Base-by-base conservation (phyloP, 1,140 invertebrate genomes). In the Brachionus angularis region DNA sequence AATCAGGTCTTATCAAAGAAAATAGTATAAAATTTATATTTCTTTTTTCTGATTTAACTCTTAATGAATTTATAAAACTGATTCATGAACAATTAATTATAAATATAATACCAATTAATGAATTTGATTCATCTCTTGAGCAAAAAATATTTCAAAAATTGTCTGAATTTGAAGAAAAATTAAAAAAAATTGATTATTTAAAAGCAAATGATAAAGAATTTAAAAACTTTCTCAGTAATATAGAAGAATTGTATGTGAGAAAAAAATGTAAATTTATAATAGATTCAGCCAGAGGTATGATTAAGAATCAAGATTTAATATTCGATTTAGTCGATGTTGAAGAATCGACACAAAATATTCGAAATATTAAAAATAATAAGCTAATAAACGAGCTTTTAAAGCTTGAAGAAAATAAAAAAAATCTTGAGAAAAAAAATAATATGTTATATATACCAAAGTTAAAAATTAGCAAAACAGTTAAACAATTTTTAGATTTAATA, bases 201-300 rank as follows among this genome's bases (percentile, higher is more conserved):
- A 47, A 33, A 3, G 39, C 23, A 47, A 3, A 23, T 34, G 36
- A 47, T 29, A 18, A 50, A 8, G 12, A 18, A 34, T 8, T 18
- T 8, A 33, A 21, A 36, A 14, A 34, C n/a, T 16, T 16, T 47
- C 12, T 46, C 18, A 18, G 27, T 29, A 27, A 14, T 47, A 18
- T 67, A 21, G 62, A 67, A 47, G 62, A 67, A 46, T 33, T 67
- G n/a, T 67, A 67, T 67, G 62, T 47, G 5, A 18, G 62, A 8
- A 67, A 67, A 50, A 67, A 67, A 36, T 46, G 42, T 27, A 31
- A 50, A 67, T 67, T 34, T 27, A 18, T 67, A 27, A 34, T 67
- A 10, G 23, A 46, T 34, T 33, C 21, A 2, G 62, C 47, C 42
- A 46, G 62, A 47, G 47, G 18, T 67, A 44, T 67, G 25, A 46